Evolutionary conservation across 2,113 vertebrate genomes (phyloP).

Genomic region (Sminthopsis crassicaudata): DNA sequence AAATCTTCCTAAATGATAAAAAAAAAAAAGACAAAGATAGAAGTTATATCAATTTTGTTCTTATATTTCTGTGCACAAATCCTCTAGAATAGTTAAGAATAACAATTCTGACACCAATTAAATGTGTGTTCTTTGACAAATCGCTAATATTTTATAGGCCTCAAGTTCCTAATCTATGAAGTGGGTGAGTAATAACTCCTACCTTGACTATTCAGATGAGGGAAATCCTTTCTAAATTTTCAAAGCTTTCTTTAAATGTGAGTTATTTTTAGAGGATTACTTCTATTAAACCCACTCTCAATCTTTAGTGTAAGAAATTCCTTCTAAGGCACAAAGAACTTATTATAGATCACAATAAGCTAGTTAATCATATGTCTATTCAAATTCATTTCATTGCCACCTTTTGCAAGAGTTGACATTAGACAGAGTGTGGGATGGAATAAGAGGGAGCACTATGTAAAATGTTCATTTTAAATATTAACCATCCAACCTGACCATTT

Average conservation of each 20-base stretch:
- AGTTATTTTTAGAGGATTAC: slow-evolving; percentile 83
- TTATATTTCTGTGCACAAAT: slow-evolving; percentile 73
- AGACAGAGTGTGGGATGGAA: slow-evolving; percentile 1
- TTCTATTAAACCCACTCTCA: slow-evolving; percentile 79
- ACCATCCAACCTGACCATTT: slow-evolving; percentile 20
- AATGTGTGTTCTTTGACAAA: not conserved
- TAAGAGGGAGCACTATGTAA: not conserved
- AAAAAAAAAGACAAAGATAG: slow-evolving; percentile 63
- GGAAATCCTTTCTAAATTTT: not conserved
- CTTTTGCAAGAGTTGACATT: slow-evolving; percentile 68
- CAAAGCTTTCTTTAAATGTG: not conserved
- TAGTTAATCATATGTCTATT: slow-evolving; percentile 76
- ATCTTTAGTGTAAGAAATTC: slow-evolving; percentile 76
- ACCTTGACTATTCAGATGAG: not conserved
- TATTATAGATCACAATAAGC: slow-evolving; percentile 76
- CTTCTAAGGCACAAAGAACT: slow-evolving; percentile 77
- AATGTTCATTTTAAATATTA: slow-evolving; percentile 44
- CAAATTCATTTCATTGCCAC: slow-evolving; percentile 71
- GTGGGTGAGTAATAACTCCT: not conserved
- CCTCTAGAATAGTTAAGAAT: slow-evolving; percentile 54
- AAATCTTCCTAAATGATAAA: slow-evolving; percentile 43
- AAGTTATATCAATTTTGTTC: slow-evolving; percentile 80
- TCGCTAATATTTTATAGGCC: not conserved
- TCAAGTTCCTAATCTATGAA: not conserved
- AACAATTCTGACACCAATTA: not conserved